A percentile compares a stretch with the other conserved stretches of the same genome.
These are phyloP conservation scores for Micropoecilia bifurca DNA, from an alignment of 2,797 vertebrate species.

Conservation along the genomic window DNA sequence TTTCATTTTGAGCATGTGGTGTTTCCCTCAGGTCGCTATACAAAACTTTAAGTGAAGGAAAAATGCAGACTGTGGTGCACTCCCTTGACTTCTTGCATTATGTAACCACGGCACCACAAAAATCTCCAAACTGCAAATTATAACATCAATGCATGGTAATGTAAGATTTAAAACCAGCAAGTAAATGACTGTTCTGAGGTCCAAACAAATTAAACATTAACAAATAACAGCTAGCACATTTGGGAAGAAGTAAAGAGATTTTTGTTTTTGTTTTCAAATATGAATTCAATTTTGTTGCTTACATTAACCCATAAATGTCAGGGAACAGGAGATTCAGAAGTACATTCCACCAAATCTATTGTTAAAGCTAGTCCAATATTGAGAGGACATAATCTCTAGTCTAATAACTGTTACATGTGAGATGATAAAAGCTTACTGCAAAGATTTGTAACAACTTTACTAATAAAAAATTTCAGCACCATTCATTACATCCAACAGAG, in stretches of 20 bases:
- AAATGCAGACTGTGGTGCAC: constrained; percentile 2
- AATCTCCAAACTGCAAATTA: constrained; percentile 17
- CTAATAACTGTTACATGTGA: background rate
- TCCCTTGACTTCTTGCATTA: constrained; percentile 8
- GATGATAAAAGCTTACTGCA: background rate
- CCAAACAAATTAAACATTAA: constrained; percentile 30
- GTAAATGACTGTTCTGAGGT: background rate
- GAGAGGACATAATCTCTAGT: background rate
- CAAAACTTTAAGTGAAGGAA: constrained; percentile 19
- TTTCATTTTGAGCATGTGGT: constrained; percentile 14
- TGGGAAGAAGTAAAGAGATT: constrained; percentile 15
- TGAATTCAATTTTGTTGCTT: background rate
- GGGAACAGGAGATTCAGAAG: background rate
- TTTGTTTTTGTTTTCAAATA: background rate
- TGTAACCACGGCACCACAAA: background rate
- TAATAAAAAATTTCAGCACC: background rate
- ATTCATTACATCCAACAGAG: background rate
- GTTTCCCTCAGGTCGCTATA: constrained; percentile 22
- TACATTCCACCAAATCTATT: background rate
- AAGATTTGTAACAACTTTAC: background rate
- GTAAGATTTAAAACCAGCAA: background rate
- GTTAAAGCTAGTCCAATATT: background rate
- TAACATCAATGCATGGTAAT: background rate
- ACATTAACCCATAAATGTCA: background rate
- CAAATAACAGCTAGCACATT: constrained; percentile 19